These are phyloP conservation scores for Labia minor DNA, from an alignment of 2,888 invertebrate genomes.

Conservation along the genomic window DNA sequence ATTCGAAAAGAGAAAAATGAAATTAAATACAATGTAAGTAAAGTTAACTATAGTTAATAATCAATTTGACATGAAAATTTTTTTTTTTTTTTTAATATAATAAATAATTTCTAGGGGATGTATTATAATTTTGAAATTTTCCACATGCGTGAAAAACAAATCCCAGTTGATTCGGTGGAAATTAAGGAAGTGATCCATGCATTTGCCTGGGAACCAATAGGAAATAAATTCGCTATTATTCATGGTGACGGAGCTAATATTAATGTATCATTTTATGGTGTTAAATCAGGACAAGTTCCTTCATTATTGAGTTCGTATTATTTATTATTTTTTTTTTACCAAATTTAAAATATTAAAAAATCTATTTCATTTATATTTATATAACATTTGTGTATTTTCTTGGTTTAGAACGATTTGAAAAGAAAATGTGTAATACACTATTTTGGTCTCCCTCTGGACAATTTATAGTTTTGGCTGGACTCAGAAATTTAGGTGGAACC, in stretches of 20 bases:
- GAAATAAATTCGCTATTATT: slow-evolving; percentile 91
- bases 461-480: slow-evolving; percentile 85
- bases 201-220: slow-evolving; percentile 97
- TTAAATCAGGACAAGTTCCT: slow-evolving; percentile 81
- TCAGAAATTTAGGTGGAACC: slow-evolving; percentile 73
- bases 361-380: background rate
- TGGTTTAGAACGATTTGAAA: slow-evolving; percentile 49
- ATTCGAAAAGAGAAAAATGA: slow-evolving; percentile 82
- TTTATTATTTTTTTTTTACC: background rate
- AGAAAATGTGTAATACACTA: slow-evolving; percentile 71
- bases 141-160: slow-evolving; percentile 94
- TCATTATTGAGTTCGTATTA: slow-evolving; percentile 72
- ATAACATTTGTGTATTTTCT: no score
- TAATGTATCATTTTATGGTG: slow-evolving; percentile 84
- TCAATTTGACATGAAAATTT: no score
- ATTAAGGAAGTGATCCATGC: slow-evolving; percentile 86
- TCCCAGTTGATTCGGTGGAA: slow-evolving; percentile 95
- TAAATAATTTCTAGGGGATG: slow-evolving; percentile 61
- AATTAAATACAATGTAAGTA: slow-evolving; percentile 70
- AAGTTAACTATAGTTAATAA: no score
- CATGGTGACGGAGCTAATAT: slow-evolving; percentile 80
- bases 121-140: slow-evolving; percentile 98
- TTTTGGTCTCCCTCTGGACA: slow-evolving; percentile 96
- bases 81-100: no score
- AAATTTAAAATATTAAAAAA: slow-evolving; percentile 8